A percentile compares a stretch with the other conserved stretches of the same genome.
Conservation (phyloP, 2,888 invertebrate species). For the Gandaritis pyraliata region DNA sequence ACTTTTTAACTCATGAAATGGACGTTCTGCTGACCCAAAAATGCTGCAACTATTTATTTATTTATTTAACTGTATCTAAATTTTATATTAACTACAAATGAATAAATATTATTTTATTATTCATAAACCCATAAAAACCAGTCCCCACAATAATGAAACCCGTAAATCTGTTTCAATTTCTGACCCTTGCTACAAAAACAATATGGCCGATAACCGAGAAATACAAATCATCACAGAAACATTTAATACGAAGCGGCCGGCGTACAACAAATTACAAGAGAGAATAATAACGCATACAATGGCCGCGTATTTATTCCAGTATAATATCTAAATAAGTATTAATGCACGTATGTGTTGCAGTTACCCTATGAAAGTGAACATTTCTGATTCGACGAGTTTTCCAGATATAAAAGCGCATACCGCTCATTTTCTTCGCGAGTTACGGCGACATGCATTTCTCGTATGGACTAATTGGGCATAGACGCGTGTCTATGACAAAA, state of each 20-base stretch:
- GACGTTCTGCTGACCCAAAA: too few relatives aligned
- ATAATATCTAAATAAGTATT: slow-evolving; percentile 66
- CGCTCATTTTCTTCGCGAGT: too few relatives aligned
- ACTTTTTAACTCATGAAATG: too few relatives aligned
- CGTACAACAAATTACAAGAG: slow-evolving; percentile 57
- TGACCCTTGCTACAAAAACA: slow-evolving; percentile 37
- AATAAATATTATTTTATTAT: background rate
- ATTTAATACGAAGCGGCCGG: slow-evolving; percentile 40
- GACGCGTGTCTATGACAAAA: too few relatives aligned
- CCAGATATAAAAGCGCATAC: too few relatives aligned
- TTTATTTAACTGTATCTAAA: too few relatives aligned
- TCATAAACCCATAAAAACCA: slow-evolving; percentile 14
- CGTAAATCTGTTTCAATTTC: slow-evolving; percentile 38
- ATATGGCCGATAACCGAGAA: slow-evolving; percentile 36
- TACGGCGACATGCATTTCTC: too few relatives aligned
- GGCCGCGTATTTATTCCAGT: slow-evolving; percentile 66
- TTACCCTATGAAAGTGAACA: slow-evolving; percentile 8
- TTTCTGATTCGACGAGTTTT: background rate
- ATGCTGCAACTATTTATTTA: too few relatives aligned
- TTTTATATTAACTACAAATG: too few relatives aligned
- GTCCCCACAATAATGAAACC: slow-evolving; percentile 33
- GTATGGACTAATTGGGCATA: too few relatives aligned
- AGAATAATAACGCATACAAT: slow-evolving; percentile 43
- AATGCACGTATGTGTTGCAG: slow-evolving; percentile 41
- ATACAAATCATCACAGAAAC: slow-evolving; percentile 41